Base-by-base conservation (phyloP, 2,113 vertebrate species). In the Mormyrus lacerda region DNA sequence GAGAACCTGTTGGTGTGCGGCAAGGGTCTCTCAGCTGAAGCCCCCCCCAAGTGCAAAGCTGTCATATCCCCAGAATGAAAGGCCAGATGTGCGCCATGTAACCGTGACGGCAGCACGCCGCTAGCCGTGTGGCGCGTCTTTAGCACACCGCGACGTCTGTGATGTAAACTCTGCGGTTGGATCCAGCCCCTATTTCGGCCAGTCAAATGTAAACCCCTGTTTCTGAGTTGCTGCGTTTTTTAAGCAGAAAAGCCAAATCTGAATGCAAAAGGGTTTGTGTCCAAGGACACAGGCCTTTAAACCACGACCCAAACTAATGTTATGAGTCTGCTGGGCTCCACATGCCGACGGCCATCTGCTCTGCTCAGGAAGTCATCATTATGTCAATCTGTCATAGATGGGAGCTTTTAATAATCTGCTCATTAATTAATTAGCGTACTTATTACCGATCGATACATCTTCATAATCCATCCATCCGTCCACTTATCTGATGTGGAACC, bases 401-500 rank as follows among this genome's bases (percentile, higher is more conserved):
- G 94, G 93, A 90, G 94, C 90, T 94, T 94, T 94, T 95, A 95
- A 95, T 95, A 94, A 95, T 95, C 91, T 95, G 93, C 93, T 93
- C 94, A 95, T 42, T 55, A 83, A 84, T 58, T 89, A 89, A 89
- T 89, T 51, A 89, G 69, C 45, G 0, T 88, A 88, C n/a, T 89
- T 89, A 84, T 89, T 58, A 45, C 76, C 51, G 4, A 58, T 89
- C 88, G 83, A 61, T 84, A 61, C 51, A 55, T 89, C 76, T 42
- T 89, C 50, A 58, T 89, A 58, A 89, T 89, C 88, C 15, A 7
- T 79, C 73, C 73, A 79, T 79, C 73, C 73, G 35, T 79, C 73
- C 73, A n/a, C 73, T 79, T 42, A 79, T 79, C 35, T 27, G n/a
- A 19, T 39, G 73, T 19, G 17, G 73, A 27, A 27, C n/a, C 61